Conservation (phyloP, 2,797 vertebrate genomes). For the Sebastes iracundus region DNA sequence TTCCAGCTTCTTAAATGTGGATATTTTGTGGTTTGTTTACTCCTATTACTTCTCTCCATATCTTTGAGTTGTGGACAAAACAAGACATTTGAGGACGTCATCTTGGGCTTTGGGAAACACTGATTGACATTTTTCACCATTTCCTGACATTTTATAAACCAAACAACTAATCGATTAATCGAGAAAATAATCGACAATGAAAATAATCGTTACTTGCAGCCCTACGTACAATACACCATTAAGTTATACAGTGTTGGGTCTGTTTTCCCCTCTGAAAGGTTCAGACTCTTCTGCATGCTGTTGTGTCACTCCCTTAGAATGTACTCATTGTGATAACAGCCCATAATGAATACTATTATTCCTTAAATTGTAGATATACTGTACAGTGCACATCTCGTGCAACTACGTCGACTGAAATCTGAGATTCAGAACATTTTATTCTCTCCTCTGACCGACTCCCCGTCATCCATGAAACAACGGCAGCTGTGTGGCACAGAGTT, state of each 20-base stretch:
- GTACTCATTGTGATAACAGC: background rate
- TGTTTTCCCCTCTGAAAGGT: background rate
- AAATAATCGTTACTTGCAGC: too few species aligned
- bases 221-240: background rate
- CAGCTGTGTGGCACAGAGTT: conserved; percentile 48
- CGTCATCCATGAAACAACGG: conserved; percentile 58
- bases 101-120: too few species aligned
- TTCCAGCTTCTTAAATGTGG: too few species aligned
- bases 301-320: background rate
- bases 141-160: too few species aligned
- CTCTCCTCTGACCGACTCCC: conserved; percentile 16
- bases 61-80: too few species aligned
- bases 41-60: too few species aligned
- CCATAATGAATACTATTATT: background rate
- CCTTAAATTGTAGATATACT: background rate
- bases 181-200: too few species aligned
- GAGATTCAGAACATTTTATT: background rate
- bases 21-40: too few species aligned
- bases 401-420: background rate
- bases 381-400: background rate
- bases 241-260: background rate
- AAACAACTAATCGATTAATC: too few species aligned
- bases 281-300: background rate
- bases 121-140: too few species aligned
- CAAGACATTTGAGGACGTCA: too few species aligned